Evolutionary conservation across 2,113 vertebrate species (phyloP).

Genomic region (Ardeotis arabs): DNA sequence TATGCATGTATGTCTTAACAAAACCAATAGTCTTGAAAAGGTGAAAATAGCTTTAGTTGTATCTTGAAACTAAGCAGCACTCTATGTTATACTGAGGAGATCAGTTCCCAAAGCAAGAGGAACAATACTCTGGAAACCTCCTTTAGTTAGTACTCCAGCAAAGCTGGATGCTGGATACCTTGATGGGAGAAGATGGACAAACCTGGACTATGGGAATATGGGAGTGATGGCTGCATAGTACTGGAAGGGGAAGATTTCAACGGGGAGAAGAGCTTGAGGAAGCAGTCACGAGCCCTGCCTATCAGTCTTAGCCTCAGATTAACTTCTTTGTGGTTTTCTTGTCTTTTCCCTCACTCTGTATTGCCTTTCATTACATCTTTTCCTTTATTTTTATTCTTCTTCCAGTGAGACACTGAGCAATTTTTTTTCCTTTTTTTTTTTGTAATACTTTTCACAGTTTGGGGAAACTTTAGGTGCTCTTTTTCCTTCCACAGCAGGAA

Average conservation of each 20-base stretch:
- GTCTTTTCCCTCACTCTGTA: background rate
- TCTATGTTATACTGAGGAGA: background rate
- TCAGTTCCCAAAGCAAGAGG: background rate
- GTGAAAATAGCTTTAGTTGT: background rate
- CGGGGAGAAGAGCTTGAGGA: background rate
- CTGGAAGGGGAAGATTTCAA: background rate
- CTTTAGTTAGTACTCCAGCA: background rate
- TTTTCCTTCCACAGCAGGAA: background rate
- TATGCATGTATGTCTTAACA: background rate
- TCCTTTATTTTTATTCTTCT: conserved; percentile 8
- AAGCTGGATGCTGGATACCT: background rate
- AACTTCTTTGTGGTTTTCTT: background rate
- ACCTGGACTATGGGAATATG: background rate
- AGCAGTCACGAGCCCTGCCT: background rate
- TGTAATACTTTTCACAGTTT: background rate
- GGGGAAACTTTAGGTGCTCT: background rate
- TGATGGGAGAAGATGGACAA: background rate
- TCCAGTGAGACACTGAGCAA: background rate
- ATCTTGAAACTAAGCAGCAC: background rate
- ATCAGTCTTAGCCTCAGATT: background rate
- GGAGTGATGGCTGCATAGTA: background rate
- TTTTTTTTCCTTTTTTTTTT: background rate
- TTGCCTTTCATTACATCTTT: background rate
- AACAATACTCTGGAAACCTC: background rate
- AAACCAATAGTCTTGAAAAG: background rate